A percentile compares a stretch with the other conserved stretches of the same genome.
phyloP scores from a whole-genome alignment of 92 coral and sea anemone species.

The Parazoanthus atlanticus region DNA sequence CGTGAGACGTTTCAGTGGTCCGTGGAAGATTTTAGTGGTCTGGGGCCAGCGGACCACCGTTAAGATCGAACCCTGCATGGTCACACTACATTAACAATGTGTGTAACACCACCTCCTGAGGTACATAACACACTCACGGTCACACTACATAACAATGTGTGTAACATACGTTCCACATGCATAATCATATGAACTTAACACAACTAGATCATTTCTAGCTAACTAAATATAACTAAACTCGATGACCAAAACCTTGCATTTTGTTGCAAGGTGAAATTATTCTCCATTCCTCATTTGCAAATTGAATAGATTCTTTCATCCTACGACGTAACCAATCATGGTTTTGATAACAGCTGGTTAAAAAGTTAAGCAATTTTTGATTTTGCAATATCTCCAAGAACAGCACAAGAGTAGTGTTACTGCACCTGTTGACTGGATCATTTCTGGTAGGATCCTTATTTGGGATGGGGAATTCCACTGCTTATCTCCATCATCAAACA shows the following conservation, averaged over 20 bases:
- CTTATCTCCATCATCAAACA: slow-evolving; percentile 71
- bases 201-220: background rate
- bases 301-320: no score
- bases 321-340: no score
- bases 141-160: no score
- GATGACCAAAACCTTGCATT: background rate
- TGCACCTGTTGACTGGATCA: slow-evolving; percentile 27
- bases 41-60: no score
- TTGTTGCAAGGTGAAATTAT: no score
- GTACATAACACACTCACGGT: no score
- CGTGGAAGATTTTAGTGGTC: no score
- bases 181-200: background rate
- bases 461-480: slow-evolving; percentile 44
- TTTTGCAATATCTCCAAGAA: background rate
- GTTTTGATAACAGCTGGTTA: no score
- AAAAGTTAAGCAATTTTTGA: background rate
- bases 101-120: no score
- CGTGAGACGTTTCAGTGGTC: no score
- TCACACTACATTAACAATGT: background rate
- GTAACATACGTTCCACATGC: background rate
- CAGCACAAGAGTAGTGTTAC: background rate
- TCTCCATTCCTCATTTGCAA: no score
- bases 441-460: slow-evolving; percentile 54
- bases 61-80: background rate
- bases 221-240: no score